phyloP scores from a whole-genome alignment of 2,113 vertebrate species.

The Upupa epops region DNA sequence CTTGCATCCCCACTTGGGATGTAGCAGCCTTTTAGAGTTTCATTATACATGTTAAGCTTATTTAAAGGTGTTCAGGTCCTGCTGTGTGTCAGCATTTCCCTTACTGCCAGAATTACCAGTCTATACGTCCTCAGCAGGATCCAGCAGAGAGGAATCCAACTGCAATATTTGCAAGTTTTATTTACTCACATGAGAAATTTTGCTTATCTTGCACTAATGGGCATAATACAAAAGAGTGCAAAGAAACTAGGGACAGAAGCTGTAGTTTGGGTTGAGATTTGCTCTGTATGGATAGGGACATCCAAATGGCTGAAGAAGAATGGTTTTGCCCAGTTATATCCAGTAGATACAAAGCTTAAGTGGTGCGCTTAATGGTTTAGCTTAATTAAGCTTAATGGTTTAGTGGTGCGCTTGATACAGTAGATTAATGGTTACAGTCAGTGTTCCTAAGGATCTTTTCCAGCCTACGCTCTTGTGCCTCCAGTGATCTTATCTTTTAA shows the following conservation, averaged over 20 bases:
- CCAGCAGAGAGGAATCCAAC: not conserved
- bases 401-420: no score
- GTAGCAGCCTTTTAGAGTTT: not conserved
- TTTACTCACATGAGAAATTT: not conserved
- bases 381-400: no score
- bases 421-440: no score
- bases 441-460: no score
- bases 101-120: not conserved
- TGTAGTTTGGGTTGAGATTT: not conserved
- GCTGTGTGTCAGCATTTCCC: not conserved
- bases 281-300: not conserved
- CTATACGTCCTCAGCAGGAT: not conserved
- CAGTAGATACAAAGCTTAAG: no score
- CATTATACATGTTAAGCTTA: fast-evolving
- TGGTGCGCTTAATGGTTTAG: no score
- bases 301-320: not conserved
- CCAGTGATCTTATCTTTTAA: no score
- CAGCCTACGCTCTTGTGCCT: no score
- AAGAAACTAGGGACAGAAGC: not conserved
- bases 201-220: not conserved
- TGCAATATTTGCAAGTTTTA: not conserved
- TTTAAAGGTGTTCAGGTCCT: not conserved
- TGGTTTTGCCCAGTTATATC: not conserved
- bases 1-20: not conserved
- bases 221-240: not conserved